A percentile compares a stretch with the other conserved stretches of the same genome.
phyloP scores from a whole-genome alignment of 2,797 vertebrate genomes.

The Channallabes apus region DNA sequence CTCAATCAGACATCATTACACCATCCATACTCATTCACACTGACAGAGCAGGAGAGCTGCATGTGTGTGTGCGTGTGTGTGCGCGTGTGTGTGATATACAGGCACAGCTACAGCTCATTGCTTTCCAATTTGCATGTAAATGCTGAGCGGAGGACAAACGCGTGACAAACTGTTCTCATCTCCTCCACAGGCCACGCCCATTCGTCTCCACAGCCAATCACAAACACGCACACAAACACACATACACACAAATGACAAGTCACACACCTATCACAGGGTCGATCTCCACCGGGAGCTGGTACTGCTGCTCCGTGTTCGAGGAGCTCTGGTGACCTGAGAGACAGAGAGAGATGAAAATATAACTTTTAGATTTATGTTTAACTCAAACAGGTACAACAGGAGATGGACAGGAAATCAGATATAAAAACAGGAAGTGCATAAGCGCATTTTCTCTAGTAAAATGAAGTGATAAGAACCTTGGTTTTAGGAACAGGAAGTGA shows the following conservation, averaged over 20 bases:
- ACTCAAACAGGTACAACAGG: background rate
- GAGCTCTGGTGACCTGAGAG: constrained; percentile 93
- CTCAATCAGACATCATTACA: constrained; percentile 99
- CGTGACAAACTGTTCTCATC: constrained; percentile 97
- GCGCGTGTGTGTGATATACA: constrained; percentile 93
- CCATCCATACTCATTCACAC: constrained; percentile 99
- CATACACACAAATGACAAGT: constrained; percentile 23
- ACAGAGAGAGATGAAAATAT: constrained; percentile 65
- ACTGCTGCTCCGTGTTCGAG: constrained; percentile 91
- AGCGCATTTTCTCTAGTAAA: background rate
- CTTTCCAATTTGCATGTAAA: constrained; percentile 99
- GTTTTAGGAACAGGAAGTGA: background rate
- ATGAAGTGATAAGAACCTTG: background rate
- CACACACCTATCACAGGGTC: constrained; percentile 97
- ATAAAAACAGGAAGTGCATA: background rate
- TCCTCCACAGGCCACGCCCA: constrained; percentile 84
- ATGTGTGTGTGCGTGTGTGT: constrained; percentile 26
- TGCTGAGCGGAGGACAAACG: constrained; percentile 65
- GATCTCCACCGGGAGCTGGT: constrained; percentile 99
- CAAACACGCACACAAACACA: constrained; percentile 48
- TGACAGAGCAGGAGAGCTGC: constrained; percentile 79
- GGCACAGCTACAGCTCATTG: constrained; percentile 99
- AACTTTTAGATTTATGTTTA: background rate
- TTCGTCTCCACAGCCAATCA: constrained; percentile 57
- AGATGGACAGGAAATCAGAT: background rate